Evolutionary conservation across 2,113 vertebrate genomes (phyloP), one percentile per base, ranked within the genome.

Genomic region (Scopus umbretta): DNA sequence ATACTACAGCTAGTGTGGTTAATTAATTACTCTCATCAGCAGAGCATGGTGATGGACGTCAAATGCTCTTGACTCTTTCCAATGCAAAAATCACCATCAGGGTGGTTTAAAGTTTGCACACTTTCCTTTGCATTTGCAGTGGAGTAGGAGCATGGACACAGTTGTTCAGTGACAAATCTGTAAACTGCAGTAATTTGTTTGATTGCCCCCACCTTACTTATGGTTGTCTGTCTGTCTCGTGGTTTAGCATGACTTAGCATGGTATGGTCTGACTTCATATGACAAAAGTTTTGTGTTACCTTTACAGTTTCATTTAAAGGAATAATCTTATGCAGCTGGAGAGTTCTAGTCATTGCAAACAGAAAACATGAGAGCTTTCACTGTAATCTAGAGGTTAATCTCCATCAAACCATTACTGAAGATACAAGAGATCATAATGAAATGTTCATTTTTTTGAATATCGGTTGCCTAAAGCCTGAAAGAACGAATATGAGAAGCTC

Each of bases 371-470:
- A 91, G 79, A 73, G 70, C 68, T 94, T 72, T 87, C 43, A 42
- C 19, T 82, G 29, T 73, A 95, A 92, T 80, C 89, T 68, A 50
- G 36, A 92, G 66, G 86, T 94, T 96, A 95, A 95, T 86, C 88
- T 94, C 55, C 52, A 75, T 84, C 75, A 76, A 59, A 49, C 62
- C n/a, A 29, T 92, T 95, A 72, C 45, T 58, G 80, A 94, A 72
- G 94, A 85, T 92, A 50, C n/a, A 92, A 76, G 65, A 52, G 34
- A 82, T 94, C 66, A 42, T 94, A 92, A 92, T 92, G 62, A 92
- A 92, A 88, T 93, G 74, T 91, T 92, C 27, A 32, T 18, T 18
- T 76, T 95, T 89, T 84, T 80, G 40, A 87, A 72, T 94, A 94
- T 92, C 73, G 34, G n/a, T 91, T 92, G 58, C 42, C 67, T 86